A percentile compares a stretch with the other conserved stretches of the same genome.
Conservation (phyloP, 2,888 invertebrate species). For the Terebella lapidaria region DNA sequence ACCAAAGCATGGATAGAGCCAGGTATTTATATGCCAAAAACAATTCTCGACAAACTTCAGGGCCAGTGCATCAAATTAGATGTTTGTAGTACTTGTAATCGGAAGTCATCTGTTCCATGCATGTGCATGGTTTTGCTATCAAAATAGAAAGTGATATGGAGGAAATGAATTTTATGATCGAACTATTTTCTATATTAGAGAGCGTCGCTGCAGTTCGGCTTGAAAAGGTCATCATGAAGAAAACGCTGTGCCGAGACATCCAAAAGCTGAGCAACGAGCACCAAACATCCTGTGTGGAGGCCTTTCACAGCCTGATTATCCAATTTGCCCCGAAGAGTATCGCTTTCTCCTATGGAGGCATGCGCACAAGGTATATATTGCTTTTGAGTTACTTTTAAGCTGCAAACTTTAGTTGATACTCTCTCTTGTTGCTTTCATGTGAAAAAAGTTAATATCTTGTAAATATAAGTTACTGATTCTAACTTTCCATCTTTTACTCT, state of each 20-base stretch:
- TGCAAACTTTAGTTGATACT: background rate
- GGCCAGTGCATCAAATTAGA: no score
- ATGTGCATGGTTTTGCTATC: no score
- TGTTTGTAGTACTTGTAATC: no score
- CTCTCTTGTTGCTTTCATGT: background rate
- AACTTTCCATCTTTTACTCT: no score
- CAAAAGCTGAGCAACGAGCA: background rate
- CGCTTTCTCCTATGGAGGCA: background rate
- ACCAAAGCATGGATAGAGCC: background rate
- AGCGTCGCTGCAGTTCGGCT: background rate
- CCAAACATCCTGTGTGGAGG: background rate
- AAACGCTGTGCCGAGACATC: background rate
- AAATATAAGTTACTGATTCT: no score
- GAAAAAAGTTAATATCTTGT: background rate
- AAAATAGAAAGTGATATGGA: no score
- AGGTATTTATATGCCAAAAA: background rate
- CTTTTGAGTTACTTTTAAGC: no score
- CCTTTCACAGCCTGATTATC: conserved; percentile 1
- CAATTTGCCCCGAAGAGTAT: background rate
- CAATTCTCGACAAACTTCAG: no score
- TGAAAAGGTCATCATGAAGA: background rate
- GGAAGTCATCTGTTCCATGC: no score
- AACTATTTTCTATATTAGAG: background rate
- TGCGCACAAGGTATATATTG: background rate
- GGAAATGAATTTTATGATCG: no score